Percentiles rank a stretch among this genome's conserved stretches.
phyloP scores from a whole-genome alignment of 23 tunicate species.

The Trididemnum clinides region DNA sequence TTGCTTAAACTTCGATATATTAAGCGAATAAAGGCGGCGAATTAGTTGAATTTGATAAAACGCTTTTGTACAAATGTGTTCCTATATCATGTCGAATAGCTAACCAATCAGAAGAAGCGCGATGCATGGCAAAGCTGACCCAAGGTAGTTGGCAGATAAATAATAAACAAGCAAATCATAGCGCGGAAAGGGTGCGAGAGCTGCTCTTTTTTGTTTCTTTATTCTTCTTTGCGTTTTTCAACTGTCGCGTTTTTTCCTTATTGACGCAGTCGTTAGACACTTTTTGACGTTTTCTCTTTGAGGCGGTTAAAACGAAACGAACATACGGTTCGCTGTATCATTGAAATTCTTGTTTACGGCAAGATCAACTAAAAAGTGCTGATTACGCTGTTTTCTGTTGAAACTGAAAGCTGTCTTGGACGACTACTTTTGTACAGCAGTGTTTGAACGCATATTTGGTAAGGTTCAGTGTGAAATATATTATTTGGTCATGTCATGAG shows the following conservation, averaged over 20 bases:
- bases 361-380: no score
- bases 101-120: constrained; percentile 73
- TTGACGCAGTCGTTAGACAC: constrained; percentile 41
- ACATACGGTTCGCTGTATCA: not conserved
- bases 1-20: not conserved
- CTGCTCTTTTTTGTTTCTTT: constrained; percentile 49
- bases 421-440: no score
- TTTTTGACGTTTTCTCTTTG: constrained; percentile 18
- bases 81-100: constrained; percentile 63
- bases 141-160: constrained; percentile 53
- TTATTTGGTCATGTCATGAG: no score
- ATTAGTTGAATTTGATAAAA: constrained; percentile 73
- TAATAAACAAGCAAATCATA: constrained; percentile 64
- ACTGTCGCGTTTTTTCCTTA: constrained; percentile 30
- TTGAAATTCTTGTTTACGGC: no score
- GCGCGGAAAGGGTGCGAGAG: constrained; percentile 44
- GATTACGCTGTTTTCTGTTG: no score
- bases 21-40: constrained; percentile 2
- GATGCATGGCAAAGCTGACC: constrained; percentile 68
- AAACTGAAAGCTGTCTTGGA: no score
- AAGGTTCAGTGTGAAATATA: no score
- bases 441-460: no score
- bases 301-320: not conserved
- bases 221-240: constrained; percentile 15
- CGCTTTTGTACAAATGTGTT: constrained; percentile 85